phyloP scores from a whole-genome alignment of 2,113 vertebrate species.

The Callocephalon fimbriatum region DNA sequence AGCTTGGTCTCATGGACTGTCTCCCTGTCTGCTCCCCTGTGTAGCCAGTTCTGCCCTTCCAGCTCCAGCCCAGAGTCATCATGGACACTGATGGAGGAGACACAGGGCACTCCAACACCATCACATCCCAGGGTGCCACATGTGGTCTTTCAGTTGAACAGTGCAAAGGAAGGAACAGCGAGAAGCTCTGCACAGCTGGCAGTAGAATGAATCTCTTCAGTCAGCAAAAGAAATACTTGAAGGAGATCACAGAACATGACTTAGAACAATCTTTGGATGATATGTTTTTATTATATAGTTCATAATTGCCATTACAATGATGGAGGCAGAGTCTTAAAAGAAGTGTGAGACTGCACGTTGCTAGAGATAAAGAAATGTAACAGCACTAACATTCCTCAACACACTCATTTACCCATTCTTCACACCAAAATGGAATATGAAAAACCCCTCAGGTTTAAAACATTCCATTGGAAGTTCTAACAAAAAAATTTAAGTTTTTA shows the following conservation, averaged over 20 bases:
- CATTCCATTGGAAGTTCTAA: background rate
- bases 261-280: background rate
- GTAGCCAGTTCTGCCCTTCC: background rate
- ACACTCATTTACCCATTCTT: background rate
- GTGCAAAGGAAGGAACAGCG: accelerated
- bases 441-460: background rate
- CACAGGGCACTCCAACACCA: accelerated
- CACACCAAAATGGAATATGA: background rate
- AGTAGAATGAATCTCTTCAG: background rate
- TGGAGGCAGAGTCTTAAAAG: slow-evolving; percentile 58
- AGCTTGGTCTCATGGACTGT: accelerated
- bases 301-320: slow-evolving; percentile 34
- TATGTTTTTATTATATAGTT: slow-evolving; percentile 50
- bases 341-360: background rate
- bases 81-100: accelerated
- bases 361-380: slow-evolving; percentile 21
- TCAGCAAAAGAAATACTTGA: background rate
- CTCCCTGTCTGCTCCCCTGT: background rate
- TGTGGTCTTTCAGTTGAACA: background rate
- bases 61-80: background rate
- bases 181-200: background rate
- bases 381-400: slow-evolving; percentile 33
- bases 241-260: background rate
- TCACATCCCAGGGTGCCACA: accelerated
- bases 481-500: background rate